Evolutionary conservation across 2,113 vertebrate genomes (phyloP), one percentile per base, ranked within the genome.

Genomic region (Oryzias curvinotus): DNA sequence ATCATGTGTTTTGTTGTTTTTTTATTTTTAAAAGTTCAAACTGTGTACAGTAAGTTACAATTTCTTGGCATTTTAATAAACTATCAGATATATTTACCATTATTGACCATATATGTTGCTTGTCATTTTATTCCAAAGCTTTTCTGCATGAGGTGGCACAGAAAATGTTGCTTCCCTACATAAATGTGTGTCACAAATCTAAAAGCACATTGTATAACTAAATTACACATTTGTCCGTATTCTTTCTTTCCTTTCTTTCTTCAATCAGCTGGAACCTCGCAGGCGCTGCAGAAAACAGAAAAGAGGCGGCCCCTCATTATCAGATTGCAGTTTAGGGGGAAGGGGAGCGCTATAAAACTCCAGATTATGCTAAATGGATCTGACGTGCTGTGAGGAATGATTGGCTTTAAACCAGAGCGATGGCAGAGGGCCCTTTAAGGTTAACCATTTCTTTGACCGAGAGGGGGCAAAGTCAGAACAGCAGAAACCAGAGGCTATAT

Each of bases 351-450:
- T 46, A 50, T 52, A 15, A 55, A 62, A 53, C 28, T 19, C 49
- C 59, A 73, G 46, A 73, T 62, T 65, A 80, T 59, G 57, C 61
- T 53, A 58, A 64, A 68, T 49, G 52, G 55, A 15, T 65, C 46
- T 19, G 17, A 71, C 44, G 66, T 54, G 56, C 62, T 65, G 51
- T 71, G 72, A 77, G 68, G 77, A 82, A 64, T 30, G 21, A 52
- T 16, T 57, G 62, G 36, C 57, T 66, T 73, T 70, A 47, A 69
- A 68, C 47, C 23, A 25, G 1, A 61, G 52, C 46, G 54, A 62
- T 48, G 59, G 73, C 4, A 18, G 26, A 60, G 26, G 53, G 54
- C 49, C 63, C 63, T 41, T 43, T 2, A 60, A 65, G 71, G 73
- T 80, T 73, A 65, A 50, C 52, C 46, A 64, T 73, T 50, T 62